Conservation (phyloP, 64 coral and sea anemone genomes). For the Trachythela sp. region DNA sequence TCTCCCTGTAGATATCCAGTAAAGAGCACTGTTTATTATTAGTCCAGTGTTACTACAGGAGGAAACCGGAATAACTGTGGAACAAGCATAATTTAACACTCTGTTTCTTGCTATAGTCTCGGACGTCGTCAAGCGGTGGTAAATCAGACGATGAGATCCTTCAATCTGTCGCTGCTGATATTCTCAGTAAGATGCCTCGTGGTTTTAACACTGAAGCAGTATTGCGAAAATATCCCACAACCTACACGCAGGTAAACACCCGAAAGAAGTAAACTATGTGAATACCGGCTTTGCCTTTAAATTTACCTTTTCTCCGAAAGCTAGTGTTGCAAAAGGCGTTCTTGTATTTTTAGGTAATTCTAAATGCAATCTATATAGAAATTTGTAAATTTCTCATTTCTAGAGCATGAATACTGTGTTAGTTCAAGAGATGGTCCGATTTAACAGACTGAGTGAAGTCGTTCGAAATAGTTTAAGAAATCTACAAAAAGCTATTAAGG, state of each 20-base stretch:
- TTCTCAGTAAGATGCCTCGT: conserved; percentile 81
- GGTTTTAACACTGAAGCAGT: conserved; percentile 91
- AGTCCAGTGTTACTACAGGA: no score
- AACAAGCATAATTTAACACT: not conserved
- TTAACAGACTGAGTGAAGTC: conserved; percentile 90
- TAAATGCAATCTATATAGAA: not conserved
- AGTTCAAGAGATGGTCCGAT: conserved; percentile 97
- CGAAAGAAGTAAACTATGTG: no score
- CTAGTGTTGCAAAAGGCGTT: no score
- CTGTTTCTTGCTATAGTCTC: conserved; percentile 26
- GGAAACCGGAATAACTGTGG: no score
- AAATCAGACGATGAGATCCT: conserved; percentile 92
- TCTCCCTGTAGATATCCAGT: no score
- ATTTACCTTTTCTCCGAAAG: not conserved
- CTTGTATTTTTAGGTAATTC: not conserved
- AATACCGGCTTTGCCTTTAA: no score
- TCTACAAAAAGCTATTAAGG: conserved; percentile 99
- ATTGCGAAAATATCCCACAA: conserved; percentile 88
- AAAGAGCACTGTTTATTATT: no score
- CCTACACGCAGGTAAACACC: conserved; percentile 62
- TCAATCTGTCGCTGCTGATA: conserved; percentile 83
- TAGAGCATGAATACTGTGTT: conserved; percentile 96
- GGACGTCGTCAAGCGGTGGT: conserved; percentile 77
- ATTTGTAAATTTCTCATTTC: not conserved
- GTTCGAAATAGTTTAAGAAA: conserved; percentile 91